Percentiles rank a stretch among this genome's conserved stretches.
Conservation (phyloP, 1,140 invertebrate genomes). For the Uloborus diversus region DNA sequence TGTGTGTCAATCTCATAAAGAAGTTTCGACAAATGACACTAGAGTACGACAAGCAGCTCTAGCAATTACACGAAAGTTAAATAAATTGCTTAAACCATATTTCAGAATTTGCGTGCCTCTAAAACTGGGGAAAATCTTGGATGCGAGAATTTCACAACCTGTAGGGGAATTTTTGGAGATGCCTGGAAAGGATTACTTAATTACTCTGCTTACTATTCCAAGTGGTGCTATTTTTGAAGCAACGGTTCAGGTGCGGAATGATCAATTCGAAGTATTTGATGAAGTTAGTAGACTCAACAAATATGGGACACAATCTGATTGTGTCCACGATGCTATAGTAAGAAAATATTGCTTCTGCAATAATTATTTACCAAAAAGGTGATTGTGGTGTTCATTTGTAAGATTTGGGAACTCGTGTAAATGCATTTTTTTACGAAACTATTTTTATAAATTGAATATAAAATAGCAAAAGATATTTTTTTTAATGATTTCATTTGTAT, state of each 20-base stretch:
- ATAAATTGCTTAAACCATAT: constrained; percentile 71
- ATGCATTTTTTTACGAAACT: too few relatives aligned
- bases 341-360: constrained; percentile 80
- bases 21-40: constrained; percentile 65
- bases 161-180: constrained; percentile 54
- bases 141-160: constrained; percentile 75
- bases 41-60: constrained; percentile 67
- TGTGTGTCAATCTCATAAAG: constrained; percentile 82
- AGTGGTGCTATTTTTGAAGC: constrained; percentile 75
- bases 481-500: too few relatives aligned
- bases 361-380: not conserved
- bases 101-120: constrained; percentile 73
- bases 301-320: constrained; percentile 81
- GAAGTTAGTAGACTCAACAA: constrained; percentile 89
- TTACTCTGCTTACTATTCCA: constrained; percentile 73
- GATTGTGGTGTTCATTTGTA: too few relatives aligned
- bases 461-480: too few relatives aligned
- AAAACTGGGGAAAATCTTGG: constrained; percentile 71
- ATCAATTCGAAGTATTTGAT: constrained; percentile 75
- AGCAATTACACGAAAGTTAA: constrained; percentile 73
- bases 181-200: constrained; percentile 31
- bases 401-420: too few relatives aligned
- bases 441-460: too few relatives aligned
- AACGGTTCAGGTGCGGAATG: constrained; percentile 52
- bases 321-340: constrained; percentile 75